These are phyloP conservation scores for Acromyrmex heyeri DNA, from an alignment of 1,140 invertebrate species.

Conservation along the genomic window DNA sequence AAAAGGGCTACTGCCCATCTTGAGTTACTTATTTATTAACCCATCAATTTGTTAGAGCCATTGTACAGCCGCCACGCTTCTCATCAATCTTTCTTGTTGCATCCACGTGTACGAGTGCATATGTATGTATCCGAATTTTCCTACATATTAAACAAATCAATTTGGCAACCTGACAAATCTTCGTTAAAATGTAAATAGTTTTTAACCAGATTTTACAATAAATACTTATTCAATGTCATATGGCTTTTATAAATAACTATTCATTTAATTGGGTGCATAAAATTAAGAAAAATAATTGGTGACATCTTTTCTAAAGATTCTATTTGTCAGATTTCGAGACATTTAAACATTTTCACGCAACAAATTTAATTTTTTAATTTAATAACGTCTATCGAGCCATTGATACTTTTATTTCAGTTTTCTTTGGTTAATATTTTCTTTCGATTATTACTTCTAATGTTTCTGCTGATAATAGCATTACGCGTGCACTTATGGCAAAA, in stretches of 20 bases:
- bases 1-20: constrained; percentile 79
- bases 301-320: background rate
- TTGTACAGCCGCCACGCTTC: constrained; percentile 45
- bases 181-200: background rate
- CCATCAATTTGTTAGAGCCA: constrained; percentile 81
- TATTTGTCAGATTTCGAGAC: background rate
- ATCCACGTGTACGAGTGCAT: background rate
- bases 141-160: background rate
- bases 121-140: background rate
- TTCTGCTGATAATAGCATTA: background rate
- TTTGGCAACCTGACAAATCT: background rate
- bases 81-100: constrained; percentile 6
- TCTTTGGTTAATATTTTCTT: background rate
- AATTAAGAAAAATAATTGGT: background rate
- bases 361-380: background rate
- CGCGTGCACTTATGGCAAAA: constrained; percentile 19
- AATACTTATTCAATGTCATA: background rate
- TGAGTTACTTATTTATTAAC: constrained; percentile 85
- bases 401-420: background rate
- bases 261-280: background rate
- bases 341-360: background rate
- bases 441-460: background rate
- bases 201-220: background rate
- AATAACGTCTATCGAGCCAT: background rate
- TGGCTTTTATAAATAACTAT: background rate